Percentiles rank a stretch among this genome's conserved stretches.
These are phyloP conservation scores for Autographa pulchrina DNA, from an alignment of 2,888 invertebrate species.

Conservation along the genomic window DNA sequence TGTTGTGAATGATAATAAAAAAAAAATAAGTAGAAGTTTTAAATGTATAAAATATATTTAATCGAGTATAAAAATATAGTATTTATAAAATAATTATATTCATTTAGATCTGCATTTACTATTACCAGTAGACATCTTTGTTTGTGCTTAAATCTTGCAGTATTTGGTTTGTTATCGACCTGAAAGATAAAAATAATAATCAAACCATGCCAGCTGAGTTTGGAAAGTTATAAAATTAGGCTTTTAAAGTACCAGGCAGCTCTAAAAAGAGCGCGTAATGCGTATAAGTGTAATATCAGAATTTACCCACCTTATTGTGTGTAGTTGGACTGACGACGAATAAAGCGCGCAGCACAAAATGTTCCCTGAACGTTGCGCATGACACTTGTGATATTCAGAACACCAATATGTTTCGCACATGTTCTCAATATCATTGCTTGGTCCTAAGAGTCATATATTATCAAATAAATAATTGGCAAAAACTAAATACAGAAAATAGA, in stretches of 20 bases:
- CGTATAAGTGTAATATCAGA: too few relatives aligned
- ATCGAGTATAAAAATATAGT: too few relatives aligned
- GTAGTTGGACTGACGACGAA: constrained; percentile 92
- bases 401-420: constrained; percentile 94
- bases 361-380: constrained; percentile 91
- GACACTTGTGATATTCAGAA: constrained; percentile 96
- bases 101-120: background rate
- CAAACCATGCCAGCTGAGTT: too few relatives aligned
- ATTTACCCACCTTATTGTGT: constrained; percentile 91
- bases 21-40: too few relatives aligned
- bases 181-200: constrained; percentile 67
- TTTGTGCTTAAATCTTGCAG: constrained; percentile 90
- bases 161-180: constrained; percentile 91
- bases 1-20: too few relatives aligned
- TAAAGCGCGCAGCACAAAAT: constrained; percentile 93
- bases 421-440: constrained; percentile 53
- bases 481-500: too few relatives aligned
- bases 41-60: too few relatives aligned
- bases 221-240: too few relatives aligned
- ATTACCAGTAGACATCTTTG: constrained; percentile 92
- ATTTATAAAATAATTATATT: background rate
- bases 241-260: too few relatives aligned
- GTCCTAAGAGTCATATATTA: constrained; percentile 24
- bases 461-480: background rate
- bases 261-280: too few relatives aligned